A percentile compares a stretch with the other conserved stretches of the same genome.
phyloP scores from a whole-genome alignment of 2,113 vertebrate species.

The Grammomys dolichurus region DNA sequence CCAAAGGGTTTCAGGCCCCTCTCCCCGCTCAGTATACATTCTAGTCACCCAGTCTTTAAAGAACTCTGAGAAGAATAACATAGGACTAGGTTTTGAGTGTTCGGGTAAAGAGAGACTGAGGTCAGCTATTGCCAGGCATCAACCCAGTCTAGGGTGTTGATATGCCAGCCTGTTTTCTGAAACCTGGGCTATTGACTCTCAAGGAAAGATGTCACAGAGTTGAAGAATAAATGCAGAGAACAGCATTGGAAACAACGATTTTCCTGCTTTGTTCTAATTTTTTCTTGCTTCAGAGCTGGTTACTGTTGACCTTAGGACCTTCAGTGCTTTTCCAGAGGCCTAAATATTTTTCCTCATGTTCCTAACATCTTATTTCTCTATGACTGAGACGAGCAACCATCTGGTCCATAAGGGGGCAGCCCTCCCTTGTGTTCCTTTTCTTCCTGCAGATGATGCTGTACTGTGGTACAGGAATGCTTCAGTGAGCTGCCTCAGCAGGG shows the following conservation, averaged over 20 bases:
- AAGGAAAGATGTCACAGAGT: neutral
- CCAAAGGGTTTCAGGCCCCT: neutral
- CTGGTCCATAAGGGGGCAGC: neutral
- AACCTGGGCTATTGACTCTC: neutral
- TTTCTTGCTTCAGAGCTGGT: neutral
- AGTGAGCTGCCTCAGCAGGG: neutral
- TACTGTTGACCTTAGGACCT: neutral
- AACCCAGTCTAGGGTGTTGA: neutral
- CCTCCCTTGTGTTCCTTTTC: neutral
- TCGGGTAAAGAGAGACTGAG: neutral
- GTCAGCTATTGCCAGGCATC: neutral
- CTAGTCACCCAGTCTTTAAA: neutral
- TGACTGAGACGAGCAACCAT: neutral
- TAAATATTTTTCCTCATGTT: neutral
- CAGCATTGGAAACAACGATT: neutral
- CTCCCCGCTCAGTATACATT: neutral
- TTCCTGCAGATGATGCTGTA: neutral
- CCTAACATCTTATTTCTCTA: neutral
- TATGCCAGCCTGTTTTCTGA: neutral
- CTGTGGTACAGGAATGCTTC: neutral
- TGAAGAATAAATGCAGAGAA: neutral
- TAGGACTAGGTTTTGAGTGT: neutral
- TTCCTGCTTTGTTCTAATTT: neutral
- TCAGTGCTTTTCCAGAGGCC: neutral
- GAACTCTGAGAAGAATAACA: neutral